Percentiles rank a stretch among this genome's conserved stretches.
phyloP scores from a whole-genome alignment of 2,888 invertebrate species.

The Lumbricus terrestris region DNA sequence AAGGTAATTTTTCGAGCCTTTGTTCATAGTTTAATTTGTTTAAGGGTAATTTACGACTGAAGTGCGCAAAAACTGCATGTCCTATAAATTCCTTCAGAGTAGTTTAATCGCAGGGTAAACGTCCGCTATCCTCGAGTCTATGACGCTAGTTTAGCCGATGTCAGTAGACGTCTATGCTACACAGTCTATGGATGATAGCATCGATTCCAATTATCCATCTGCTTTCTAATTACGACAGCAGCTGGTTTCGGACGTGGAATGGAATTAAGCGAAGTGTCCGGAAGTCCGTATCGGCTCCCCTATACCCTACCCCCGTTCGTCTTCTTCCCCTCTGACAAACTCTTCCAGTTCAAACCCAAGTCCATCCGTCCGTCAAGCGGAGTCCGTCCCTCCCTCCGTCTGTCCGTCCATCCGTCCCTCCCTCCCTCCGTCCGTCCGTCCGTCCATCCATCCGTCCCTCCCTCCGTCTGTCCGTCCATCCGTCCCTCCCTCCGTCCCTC shows the following conservation, averaged over 20 bases:
- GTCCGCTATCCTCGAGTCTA: background rate
- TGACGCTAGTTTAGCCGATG: background rate
- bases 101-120: background rate
- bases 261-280: slow-evolving; percentile 3
- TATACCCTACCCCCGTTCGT: background rate
- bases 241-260: slow-evolving; percentile 3
- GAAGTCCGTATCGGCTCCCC: background rate
- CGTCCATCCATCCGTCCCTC: too few relatives aligned
- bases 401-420: too few relatives aligned
- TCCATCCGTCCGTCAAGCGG: background rate
- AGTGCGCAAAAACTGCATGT: background rate
- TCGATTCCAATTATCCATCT: slow-evolving; percentile 3
- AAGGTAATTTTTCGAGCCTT: too few relatives aligned
- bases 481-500: background rate
- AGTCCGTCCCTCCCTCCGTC: too few relatives aligned
- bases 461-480: background rate
- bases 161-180: too few relatives aligned
- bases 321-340: background rate
- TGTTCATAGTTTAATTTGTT: too few relatives aligned
- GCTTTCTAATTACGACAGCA: slow-evolving; percentile 3
- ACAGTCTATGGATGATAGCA: too few relatives aligned
- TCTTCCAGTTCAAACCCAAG: background rate
- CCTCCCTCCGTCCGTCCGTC: background rate
- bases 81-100: background rate
- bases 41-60: background rate